Conservation (phyloP, 2,113 vertebrate genomes). For the Oostethus manadensis region DNA sequence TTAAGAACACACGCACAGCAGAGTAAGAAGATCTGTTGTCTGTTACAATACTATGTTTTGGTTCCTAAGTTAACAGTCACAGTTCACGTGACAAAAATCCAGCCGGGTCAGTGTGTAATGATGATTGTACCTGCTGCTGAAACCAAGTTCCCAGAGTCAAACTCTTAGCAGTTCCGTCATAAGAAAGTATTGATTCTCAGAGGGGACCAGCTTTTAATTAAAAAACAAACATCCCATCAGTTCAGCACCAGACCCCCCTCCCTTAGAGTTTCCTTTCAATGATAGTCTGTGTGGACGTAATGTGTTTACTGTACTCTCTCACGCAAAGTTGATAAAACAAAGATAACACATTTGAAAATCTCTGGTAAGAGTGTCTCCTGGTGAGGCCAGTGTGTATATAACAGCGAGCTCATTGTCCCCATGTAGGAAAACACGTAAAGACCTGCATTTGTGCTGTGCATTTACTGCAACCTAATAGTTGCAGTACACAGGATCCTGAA, state of each 20-base stretch:
- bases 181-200: constrained; percentile 4
- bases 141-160: constrained; percentile 10
- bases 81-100: too few relatives aligned
- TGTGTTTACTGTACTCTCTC: constrained; percentile 7
- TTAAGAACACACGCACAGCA: too few relatives aligned
- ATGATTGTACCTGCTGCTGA: not conserved
- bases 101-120: too few relatives aligned
- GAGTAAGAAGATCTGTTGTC: too few relatives aligned
- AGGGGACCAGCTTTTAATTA: constrained; percentile 23
- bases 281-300: constrained; percentile 7
- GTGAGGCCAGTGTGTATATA: constrained; percentile 3
- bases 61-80: too few relatives aligned
- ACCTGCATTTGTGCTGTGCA: constrained; percentile 22
- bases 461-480: constrained; percentile 71
- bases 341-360: constrained; percentile 26
- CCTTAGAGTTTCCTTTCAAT: constrained; percentile 1
- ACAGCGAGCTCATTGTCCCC: constrained; percentile 21
- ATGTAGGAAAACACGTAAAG: constrained; percentile 12
- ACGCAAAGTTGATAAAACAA: constrained; percentile 1
- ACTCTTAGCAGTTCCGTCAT: constrained; percentile 2
- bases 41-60: too few relatives aligned
- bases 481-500: constrained; percentile 64
- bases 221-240: constrained; percentile 8
- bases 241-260: constrained; percentile 9
- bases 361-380: constrained; percentile 30